Conservation (phyloP, 2,113 vertebrate genomes). For the Cairina moschata region DNA sequence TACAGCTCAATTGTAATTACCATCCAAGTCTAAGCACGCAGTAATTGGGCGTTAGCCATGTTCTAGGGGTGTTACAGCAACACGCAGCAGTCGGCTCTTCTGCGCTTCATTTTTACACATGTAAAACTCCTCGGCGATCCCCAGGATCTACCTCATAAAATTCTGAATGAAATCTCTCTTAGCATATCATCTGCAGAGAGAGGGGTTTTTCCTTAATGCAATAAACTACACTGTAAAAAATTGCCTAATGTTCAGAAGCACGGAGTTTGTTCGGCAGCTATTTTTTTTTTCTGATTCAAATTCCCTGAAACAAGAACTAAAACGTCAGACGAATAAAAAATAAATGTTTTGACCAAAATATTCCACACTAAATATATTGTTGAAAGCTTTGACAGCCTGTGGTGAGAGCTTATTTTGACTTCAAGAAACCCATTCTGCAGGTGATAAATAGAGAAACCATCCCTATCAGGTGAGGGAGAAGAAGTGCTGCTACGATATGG, state of each 20-base stretch:
- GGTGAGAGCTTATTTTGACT: neutral
- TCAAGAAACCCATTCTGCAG: neutral
- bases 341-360: neutral
- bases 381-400: neutral
- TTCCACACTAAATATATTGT: neutral
- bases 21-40: slow-evolving; percentile 80
- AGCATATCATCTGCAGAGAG: rapidly evolving
- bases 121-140: slow-evolving; percentile 41
- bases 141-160: slow-evolving; percentile 25
- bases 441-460: neutral
- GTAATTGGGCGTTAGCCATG: slow-evolving; percentile 77
- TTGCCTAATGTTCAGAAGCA: neutral
- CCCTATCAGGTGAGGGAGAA: neutral
- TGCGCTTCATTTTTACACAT: neutral
- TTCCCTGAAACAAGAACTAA: neutral
- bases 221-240: neutral
- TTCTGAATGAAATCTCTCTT: slow-evolving; percentile 1
- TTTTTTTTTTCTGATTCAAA: neutral
- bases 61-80: slow-evolving; percentile 69
- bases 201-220: neutral
- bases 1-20: slow-evolving; percentile 84
- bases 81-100: slow-evolving; percentile 37
- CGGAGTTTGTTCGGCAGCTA: neutral
- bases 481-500: neutral
- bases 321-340: neutral